Conservation (phyloP, 2,113 vertebrate genomes). For the Sprattus sprattus region DNA sequence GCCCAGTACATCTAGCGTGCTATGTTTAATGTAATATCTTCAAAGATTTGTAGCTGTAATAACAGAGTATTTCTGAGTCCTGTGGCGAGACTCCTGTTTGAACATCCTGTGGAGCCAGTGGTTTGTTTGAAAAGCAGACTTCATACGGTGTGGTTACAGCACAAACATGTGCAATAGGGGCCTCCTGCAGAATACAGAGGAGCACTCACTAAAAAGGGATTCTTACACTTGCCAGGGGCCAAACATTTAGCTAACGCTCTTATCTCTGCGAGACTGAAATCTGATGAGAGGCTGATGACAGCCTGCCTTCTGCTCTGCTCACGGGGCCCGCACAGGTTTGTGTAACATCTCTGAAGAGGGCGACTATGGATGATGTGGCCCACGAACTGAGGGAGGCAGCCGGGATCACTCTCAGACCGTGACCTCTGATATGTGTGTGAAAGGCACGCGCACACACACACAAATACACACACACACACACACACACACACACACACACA, state of each 20-base stretch:
- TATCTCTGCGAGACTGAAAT: background rate
- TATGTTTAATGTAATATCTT: background rate
- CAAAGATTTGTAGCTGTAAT: background rate
- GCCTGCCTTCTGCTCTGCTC: background rate
- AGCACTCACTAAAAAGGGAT: background rate
- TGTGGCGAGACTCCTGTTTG: conserved; percentile 8
- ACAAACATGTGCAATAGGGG: background rate
- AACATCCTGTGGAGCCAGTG: background rate
- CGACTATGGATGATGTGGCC: background rate
- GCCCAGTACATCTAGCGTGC: background rate
- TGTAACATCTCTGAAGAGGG: background rate
- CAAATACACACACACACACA: background rate
- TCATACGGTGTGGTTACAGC: background rate
- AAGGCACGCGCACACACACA: background rate
- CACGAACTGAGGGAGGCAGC: background rate
- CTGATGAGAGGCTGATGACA: background rate
- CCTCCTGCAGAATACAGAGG: background rate
- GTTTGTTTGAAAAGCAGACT: background rate
- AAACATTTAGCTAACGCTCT: background rate
- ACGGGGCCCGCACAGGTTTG: background rate
- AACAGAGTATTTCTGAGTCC: background rate
- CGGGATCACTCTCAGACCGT: background rate
- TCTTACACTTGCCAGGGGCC: background rate
- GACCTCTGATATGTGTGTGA: background rate
- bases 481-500: background rate